Conservation (phyloP, 2,888 invertebrate species). For the Caenorhabditis imperialis region DNA sequence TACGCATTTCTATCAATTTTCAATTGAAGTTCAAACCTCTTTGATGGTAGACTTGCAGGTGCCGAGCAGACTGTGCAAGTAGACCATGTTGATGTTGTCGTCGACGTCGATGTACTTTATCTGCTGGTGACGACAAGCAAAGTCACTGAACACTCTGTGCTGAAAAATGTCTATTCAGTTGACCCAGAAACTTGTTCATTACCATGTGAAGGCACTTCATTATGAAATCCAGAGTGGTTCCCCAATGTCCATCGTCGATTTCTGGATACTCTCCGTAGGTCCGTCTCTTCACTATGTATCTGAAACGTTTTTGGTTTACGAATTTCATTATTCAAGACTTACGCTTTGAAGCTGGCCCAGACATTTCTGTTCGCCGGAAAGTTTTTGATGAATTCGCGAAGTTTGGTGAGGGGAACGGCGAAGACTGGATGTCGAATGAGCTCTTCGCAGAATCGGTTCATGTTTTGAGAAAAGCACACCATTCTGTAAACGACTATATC, state of each 20-base stretch:
- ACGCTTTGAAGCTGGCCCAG: conserved; percentile 27
- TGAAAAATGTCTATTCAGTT: too few species aligned
- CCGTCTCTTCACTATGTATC: conserved; percentile 11
- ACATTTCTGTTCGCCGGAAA: conserved; percentile 13
- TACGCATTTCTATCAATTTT: background rate
- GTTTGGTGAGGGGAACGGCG: background rate
- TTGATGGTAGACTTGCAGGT: conserved; percentile 7
- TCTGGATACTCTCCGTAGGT: conserved; percentile 36
- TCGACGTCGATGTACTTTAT: conserved; percentile 14
- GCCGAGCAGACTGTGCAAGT: conserved; percentile 24
- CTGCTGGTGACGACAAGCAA: background rate
- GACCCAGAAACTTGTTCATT: too few species aligned
- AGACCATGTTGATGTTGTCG: conserved; percentile 27
- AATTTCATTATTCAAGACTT: background rate
- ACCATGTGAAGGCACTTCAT: conserved; percentile 43
- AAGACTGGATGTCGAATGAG: conserved; percentile 17
- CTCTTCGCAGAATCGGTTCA: conserved; percentile 21
- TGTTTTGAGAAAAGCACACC: conserved; percentile 21
- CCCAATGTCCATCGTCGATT: conserved; percentile 24
- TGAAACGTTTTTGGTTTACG: too few species aligned
- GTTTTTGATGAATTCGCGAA: conserved; percentile 16
- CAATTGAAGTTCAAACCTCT: background rate
- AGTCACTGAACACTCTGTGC: conserved; percentile 40
- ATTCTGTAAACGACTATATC: too few species aligned
- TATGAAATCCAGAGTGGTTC: conserved; percentile 19